Evolutionary conservation across 2,888 invertebrate genomes (phyloP).

Genomic region (Seladonia tumulorum): DNA sequence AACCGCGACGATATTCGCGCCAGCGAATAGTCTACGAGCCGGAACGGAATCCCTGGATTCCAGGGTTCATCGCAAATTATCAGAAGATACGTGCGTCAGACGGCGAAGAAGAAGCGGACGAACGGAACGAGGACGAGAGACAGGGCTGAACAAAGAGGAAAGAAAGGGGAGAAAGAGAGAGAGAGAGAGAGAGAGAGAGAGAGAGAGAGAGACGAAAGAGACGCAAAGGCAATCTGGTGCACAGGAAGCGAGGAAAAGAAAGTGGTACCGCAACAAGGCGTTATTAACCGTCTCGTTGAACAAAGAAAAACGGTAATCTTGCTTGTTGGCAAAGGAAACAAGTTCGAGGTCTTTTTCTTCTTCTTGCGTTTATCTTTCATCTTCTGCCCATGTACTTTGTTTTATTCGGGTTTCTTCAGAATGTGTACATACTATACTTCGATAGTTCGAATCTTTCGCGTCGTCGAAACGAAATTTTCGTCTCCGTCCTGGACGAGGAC

Average conservation of each 20-base stretch:
- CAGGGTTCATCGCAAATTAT: constrained; percentile 64
- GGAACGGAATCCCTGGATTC: constrained; percentile 73
- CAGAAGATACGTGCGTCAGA: constrained; percentile 56
- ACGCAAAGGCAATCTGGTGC: constrained; percentile 46
- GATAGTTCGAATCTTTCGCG: too few species aligned
- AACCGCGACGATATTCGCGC: constrained; percentile 48
- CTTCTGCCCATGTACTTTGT: not conserved
- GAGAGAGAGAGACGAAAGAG: not conserved
- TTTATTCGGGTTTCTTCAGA: constrained; percentile 14
- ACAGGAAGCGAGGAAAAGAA: constrained; percentile 57
- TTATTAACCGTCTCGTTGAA: constrained; percentile 72
- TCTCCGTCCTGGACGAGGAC: not conserved
- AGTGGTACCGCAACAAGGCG: constrained; percentile 65
- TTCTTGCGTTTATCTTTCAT: not conserved
- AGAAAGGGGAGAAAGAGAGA: too few species aligned
- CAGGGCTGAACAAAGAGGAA: constrained; percentile 1
- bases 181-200: too few species aligned
- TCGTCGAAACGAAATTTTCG: not conserved
- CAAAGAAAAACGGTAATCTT: constrained; percentile 56
- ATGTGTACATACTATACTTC: too few species aligned
- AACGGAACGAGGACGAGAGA: constrained; percentile 30
- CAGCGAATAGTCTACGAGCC: constrained; percentile 46
- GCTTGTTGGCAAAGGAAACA: constrained; percentile 41
- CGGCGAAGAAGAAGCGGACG: constrained; percentile 5
- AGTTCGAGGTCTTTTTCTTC: constrained; percentile 16